Percentiles rank a stretch among this genome's conserved stretches.
phyloP scores from a whole-genome alignment of 2,888 invertebrate genomes.

The Fragum fragum region DNA sequence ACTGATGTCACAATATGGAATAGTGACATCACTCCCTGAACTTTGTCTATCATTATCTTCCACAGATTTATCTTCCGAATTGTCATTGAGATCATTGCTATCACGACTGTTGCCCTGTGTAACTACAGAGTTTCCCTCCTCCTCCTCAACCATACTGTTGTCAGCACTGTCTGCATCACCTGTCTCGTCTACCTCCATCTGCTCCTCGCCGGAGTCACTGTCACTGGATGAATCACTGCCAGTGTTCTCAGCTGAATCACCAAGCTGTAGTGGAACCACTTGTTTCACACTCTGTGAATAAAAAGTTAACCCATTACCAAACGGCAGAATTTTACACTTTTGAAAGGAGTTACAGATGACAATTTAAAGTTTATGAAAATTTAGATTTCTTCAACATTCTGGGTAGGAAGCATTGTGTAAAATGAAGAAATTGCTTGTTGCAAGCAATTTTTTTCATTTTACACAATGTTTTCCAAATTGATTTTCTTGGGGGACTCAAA shows the following conservation, averaged over 20 bases:
- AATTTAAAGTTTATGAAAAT: no score
- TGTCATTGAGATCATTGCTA: conserved; percentile 38
- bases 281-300: conserved; percentile 72
- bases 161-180: conserved; percentile 22
- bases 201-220: background rate
- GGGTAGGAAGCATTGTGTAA: no score
- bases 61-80: conserved; percentile 4
- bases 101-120: conserved; percentile 21
- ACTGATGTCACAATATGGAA: conserved; percentile 68
- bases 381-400: no score
- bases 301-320: background rate
- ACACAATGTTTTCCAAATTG: no score
- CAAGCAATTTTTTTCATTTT: no score
- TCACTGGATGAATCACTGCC: conserved; percentile 32
- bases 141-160: background rate
- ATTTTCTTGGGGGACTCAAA: no score
- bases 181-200: conserved; percentile 25
- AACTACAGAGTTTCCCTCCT: background rate
- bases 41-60: conserved; percentile 42
- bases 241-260: conserved; percentile 39
- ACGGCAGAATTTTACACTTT: no score
- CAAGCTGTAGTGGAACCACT: conserved; percentile 66
- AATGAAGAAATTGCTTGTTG: no score
- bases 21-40: conserved; percentile 62
- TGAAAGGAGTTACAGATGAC: no score